Conservation (phyloP, 2,113 vertebrate genomes). For the Gymnorhina tibicen region DNA sequence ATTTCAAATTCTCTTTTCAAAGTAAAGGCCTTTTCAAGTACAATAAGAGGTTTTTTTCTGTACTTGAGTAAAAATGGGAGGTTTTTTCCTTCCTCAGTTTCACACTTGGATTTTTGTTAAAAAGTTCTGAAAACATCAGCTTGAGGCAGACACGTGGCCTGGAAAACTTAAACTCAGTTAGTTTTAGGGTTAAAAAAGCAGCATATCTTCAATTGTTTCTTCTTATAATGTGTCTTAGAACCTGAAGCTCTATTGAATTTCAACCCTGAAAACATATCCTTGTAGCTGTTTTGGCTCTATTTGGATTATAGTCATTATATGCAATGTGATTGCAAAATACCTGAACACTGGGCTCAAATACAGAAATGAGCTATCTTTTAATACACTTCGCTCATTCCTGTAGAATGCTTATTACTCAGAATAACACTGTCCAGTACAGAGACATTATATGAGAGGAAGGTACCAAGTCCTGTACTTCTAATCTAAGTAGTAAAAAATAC, state of each 20-base stretch:
- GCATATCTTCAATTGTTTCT: neutral
- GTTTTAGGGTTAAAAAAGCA: neutral
- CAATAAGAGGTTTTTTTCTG: neutral
- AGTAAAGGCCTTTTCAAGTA: neutral
- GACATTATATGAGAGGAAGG: neutral
- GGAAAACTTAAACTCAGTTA: neutral
- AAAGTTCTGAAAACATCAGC: neutral
- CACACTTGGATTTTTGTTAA: neutral
- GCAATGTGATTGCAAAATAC: neutral
- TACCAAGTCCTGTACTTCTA: neutral
- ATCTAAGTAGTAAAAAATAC: neutral
- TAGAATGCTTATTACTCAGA: neutral
- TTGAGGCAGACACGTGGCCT: neutral
- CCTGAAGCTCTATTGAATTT: neutral
- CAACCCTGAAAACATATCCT: neutral
- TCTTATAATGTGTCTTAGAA: neutral
- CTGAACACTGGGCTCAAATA: neutral
- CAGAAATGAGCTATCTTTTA: neutral
- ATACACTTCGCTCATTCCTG: neutral
- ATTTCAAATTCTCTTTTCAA: neutral
- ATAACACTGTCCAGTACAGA: neutral
- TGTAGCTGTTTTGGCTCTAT: neutral
- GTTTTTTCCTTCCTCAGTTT: neutral
- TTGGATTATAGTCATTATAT: neutral
- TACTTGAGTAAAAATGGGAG: neutral